These are phyloP conservation scores for Polypedilum pembai DNA, from an alignment of 1,140 invertebrate species.

Conservation along the genomic window DNA sequence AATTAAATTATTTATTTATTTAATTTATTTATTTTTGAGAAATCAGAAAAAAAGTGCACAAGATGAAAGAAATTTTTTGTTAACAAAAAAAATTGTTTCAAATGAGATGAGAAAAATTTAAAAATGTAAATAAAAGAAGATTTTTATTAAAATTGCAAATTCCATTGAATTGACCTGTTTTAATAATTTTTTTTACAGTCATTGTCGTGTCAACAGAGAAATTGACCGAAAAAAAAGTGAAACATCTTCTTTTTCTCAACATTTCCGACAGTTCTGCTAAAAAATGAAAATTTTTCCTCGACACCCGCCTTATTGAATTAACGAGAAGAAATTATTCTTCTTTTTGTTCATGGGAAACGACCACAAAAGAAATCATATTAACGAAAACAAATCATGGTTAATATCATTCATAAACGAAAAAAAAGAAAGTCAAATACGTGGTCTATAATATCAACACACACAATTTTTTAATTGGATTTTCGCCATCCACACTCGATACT, in stretches of 20 bases:
- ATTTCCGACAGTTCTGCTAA: no score
- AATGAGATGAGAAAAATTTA: neutral
- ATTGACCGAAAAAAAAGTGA: neutral
- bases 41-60: neutral
- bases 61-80: conserved; percentile 7
- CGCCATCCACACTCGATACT: neutral
- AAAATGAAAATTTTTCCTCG: no score
- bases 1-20: conserved; percentile 20
- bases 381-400: conserved; percentile 13
- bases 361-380: neutral
- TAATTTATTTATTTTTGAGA: conserved; percentile 2
- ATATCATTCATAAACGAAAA: neutral
- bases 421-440: conserved; percentile 10
- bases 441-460: neutral
- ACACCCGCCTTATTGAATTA: neutral
- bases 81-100: conserved; percentile 5
- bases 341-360: neutral
- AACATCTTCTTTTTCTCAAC: neutral
- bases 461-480: conserved; percentile 8
- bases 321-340: neutral
- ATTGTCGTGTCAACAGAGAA: no score
- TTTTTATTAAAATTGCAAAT: conserved; percentile 3
- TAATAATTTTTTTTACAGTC: no score
- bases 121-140: conserved; percentile 3
- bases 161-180: neutral